Conservation (phyloP, 2,797 vertebrate species). For the Hydrocynus forskahlii region DNA sequence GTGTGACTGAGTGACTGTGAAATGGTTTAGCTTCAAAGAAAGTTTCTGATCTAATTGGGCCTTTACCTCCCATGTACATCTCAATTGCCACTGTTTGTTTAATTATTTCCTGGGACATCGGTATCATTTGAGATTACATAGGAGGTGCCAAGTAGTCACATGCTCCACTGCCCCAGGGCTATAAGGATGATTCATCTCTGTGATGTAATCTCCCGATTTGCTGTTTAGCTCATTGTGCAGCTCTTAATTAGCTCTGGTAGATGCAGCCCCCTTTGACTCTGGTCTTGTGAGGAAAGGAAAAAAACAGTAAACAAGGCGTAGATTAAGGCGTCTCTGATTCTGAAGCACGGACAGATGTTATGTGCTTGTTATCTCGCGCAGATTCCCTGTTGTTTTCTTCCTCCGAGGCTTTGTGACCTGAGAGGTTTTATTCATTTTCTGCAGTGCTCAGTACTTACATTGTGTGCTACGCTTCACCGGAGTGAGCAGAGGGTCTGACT, state of each 20-base stretch:
- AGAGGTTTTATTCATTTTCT: slow-evolving; percentile 2
- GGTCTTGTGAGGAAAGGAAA: slow-evolving; percentile 17
- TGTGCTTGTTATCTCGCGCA: slow-evolving; percentile 6
- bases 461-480: background rate
- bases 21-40: no score
- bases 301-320: slow-evolving; percentile 39
- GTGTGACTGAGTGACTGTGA: background rate
- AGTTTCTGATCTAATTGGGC: background rate
- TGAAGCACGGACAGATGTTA: slow-evolving; percentile 23
- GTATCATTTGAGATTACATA: slow-evolving; percentile 27
- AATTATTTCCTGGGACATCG: slow-evolving; percentile 26
- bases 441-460: background rate
- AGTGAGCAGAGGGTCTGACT: background rate
- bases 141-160: slow-evolving; percentile 35
- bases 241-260: slow-evolving; percentile 50
- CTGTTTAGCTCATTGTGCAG: slow-evolving; percentile 59
- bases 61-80: background rate
- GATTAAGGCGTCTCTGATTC: slow-evolving; percentile 20
- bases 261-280: slow-evolving; percentile 28
- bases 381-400: background rate
- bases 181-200: slow-evolving; percentile 70
- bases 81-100: background rate
- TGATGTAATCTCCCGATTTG: slow-evolving; percentile 74
- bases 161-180: slow-evolving; percentile 41
- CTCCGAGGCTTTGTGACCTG: slow-evolving; percentile 1